Evolutionary conservation across 2,888 invertebrate genomes (phyloP), one percentile per base, ranked within the genome.

Genomic region (Cantharis nigra): DNA sequence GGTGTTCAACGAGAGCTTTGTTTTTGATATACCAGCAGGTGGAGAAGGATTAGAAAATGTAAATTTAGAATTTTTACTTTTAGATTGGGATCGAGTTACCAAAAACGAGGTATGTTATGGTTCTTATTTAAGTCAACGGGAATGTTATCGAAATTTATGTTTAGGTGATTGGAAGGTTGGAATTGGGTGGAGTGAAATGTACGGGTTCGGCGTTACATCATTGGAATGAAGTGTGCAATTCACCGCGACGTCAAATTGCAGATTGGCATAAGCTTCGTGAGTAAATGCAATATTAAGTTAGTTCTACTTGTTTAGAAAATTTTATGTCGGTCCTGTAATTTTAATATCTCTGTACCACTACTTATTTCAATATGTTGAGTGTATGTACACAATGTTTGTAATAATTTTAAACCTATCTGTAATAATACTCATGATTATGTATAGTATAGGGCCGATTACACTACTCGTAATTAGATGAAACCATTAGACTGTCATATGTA

Each of bases 181-280:
- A 98, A 89, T 91, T 99, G 82, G 98, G 98, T 70, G 95, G 95
- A 62, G 90, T 92, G 71, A 95, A 95, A 84, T 93, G 94, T 77
- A 91, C 91, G 78, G 96, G 96, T 82, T 93, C 96, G 79, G 95
- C 97, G 72, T 91, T 96, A 18, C 97, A 96, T 86, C 99, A 99
- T 90, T 99, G 98, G 98, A 96, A 96, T 86, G 98, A 98, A 91
- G 98, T 98, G 83, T 96, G 97, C 91, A 97, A 95, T 87, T 98
- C 98, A 83, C 98, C 98, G 72, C 93, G 98, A 83, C 94, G 98
- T 82, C 99, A 99, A 91, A 98, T 99, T 87, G 99, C 99, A 81
- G 98, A 99, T 90, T 99, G 99, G 99, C 99, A 99, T 92, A 98
- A 98, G 90, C 92, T 99, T 85, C 94, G 95, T 89, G 97, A 97